These are phyloP conservation scores for Pachycephala philippinensis DNA, from an alignment of 2,113 vertebrate species.

Conservation along the genomic window DNA sequence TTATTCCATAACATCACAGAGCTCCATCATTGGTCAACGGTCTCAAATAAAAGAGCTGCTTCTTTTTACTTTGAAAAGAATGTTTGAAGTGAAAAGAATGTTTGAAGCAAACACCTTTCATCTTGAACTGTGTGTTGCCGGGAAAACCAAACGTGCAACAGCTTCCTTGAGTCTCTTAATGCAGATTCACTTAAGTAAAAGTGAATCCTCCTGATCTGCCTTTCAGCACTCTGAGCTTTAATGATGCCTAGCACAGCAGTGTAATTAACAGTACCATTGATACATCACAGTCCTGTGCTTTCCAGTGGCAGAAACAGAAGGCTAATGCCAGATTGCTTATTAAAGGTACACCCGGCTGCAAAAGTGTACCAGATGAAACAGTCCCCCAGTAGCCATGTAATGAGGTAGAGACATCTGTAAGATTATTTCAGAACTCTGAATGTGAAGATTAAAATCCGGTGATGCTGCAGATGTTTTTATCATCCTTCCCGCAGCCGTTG, in stretches of 20 bases:
- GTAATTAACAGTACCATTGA: slow-evolving; percentile 70
- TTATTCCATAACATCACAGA: not conserved
- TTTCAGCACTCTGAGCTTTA: slow-evolving; percentile 61
- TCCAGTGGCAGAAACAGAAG: slow-evolving; percentile 67
- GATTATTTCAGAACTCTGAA: slow-evolving; percentile 45
- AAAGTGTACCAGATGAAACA: slow-evolving; percentile 66
- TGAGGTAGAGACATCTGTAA: slow-evolving; percentile 73
- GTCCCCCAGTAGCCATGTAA: slow-evolving; percentile 66
- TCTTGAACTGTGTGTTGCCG: not conserved
- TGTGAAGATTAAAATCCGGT: slow-evolving; percentile 56
- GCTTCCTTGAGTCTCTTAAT: slow-evolving; percentile 6
- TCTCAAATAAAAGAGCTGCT: not conserved
- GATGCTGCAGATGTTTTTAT: slow-evolving; percentile 52
- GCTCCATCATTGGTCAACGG: not conserved
- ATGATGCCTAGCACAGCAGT: slow-evolving; percentile 59
- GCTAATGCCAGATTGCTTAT: slow-evolving; percentile 74
- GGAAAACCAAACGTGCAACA: not conserved
- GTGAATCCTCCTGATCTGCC: slow-evolving; percentile 48
- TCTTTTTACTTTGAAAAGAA: not conserved
- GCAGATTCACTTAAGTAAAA: slow-evolving; percentile 57
- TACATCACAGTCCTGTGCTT: slow-evolving; percentile 47
- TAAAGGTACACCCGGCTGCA: slow-evolving; percentile 65
- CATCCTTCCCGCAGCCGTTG: not conserved
- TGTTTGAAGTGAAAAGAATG: not conserved
- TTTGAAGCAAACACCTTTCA: not conserved